Percentiles rank a stretch among this genome's conserved stretches.
Evolutionary conservation across 2,113 vertebrate species (phyloP).

Genomic region (Cephalopterus ornatus): DNA sequence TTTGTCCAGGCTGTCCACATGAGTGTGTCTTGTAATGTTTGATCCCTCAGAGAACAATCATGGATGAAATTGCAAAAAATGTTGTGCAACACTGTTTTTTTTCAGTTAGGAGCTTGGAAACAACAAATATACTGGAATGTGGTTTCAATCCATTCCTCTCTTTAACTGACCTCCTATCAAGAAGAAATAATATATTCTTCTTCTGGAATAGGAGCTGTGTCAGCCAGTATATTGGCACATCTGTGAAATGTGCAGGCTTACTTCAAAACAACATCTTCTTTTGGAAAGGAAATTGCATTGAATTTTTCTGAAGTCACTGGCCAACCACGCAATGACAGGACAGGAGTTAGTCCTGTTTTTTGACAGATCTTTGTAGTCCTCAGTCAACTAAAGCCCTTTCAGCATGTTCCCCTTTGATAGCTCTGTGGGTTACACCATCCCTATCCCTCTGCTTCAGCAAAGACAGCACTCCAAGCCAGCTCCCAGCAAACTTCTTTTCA

Average conservation of each 20-base stretch:
- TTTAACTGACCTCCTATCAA: conserved; percentile 21
- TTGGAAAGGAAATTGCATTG: not conserved
- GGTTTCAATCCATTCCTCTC: not conserved
- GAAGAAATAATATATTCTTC: not conserved
- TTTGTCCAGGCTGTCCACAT: conserved; percentile 41
- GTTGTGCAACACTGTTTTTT: conserved; percentile 58
- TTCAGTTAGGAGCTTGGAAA: conserved; percentile 44
- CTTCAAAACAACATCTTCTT: conserved; percentile 16
- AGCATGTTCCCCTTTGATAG: not conserved
- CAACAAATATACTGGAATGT: conserved; percentile 52
- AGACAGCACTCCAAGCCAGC: not conserved
- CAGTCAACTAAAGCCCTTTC: fast-evolving
- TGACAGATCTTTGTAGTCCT: not conserved
- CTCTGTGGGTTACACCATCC: not conserved
- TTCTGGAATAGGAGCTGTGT: not conserved
- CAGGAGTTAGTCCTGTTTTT: not conserved
- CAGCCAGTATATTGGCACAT: not conserved
- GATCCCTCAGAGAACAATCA: conserved; percentile 60
- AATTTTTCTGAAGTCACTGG: not conserved
- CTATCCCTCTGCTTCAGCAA: not conserved
- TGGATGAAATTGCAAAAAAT: conserved; percentile 10
- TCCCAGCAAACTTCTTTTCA: not conserved
- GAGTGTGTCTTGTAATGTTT: conserved; percentile 21
- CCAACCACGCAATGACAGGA: not conserved
- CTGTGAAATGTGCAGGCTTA: not conserved